Base-by-base conservation (phyloP, 2,888 invertebrate species). In the Taenaris catops region DNA sequence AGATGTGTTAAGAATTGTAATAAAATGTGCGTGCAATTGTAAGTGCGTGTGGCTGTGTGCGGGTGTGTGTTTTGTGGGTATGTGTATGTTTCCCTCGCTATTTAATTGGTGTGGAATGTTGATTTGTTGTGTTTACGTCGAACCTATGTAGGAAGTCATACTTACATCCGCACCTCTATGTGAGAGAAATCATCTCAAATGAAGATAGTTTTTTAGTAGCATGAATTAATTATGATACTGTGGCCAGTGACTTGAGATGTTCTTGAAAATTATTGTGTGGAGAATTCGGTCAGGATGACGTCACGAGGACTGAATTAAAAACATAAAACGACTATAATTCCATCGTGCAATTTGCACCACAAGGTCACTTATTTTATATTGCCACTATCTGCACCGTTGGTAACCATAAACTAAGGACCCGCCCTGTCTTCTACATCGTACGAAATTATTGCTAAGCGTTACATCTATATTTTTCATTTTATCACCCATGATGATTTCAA, bases 291-390 rank as follows among this genome's bases (percentile, higher is more conserved):
- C 69, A 59, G 64, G 60, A 74, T 84, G 84, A 83, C 84, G 84
- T 84, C 84, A 84, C 56, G 49, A 67, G 58, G 55, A 64, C 68
- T 72, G 78, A 81, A 73, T 78, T 83, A 81, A 71, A 80, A 75
- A 80, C 80, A 74, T 68, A 65, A 69, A 76, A 72, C 57, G 59
- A 68, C 62, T 72, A 71, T 66, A 59, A 68, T 70, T 69, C 65
- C 66, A 75, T 74, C 67, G 61, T 71, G 68, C 61, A 67, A 53
- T 66, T 67, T 65, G 66, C 61, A 74, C 58, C 48, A 59, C 83
- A 83, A 83, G 83, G 83, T 81, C 79, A 58, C 34, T 72, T 71
- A 79, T 80, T 81, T 75, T 74, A 66, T 74, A 74, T 66, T 66
- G 57, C 55, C 50, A 58, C 49, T 62, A 65, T 66, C 60, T n/a